A percentile compares a stretch with the other conserved stretches of the same genome.
Conservation (phyloP, 2,113 vertebrate genomes). For the Lepisosteus osseus region DNA sequence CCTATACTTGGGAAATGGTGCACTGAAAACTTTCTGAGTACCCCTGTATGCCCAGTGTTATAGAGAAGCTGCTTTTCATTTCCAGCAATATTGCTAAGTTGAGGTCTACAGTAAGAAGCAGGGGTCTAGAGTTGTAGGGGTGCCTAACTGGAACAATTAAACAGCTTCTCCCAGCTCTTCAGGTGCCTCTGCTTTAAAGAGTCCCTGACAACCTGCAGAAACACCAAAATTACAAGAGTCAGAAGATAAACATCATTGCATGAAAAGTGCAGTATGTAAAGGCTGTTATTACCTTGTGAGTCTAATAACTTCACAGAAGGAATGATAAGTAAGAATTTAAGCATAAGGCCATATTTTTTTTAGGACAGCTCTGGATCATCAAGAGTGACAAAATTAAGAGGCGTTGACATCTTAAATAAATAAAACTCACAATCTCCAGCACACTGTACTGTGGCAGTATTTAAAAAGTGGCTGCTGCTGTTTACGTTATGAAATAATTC, state of each 20-base stretch:
- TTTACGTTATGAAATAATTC: background rate
- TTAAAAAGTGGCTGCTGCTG: background rate
- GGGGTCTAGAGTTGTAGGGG: no score
- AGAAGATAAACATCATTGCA: conserved; percentile 42
- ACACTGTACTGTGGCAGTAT: background rate
- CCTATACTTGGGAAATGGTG: no score
- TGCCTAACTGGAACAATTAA: no score
- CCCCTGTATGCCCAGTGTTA: no score
- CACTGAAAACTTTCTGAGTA: no score
- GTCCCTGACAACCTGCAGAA: background rate
- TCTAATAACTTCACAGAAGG: background rate
- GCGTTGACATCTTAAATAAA: background rate
- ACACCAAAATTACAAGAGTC: conserved; percentile 18
- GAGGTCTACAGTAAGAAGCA: no score
- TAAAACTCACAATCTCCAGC: background rate
- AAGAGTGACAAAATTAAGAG: background rate
- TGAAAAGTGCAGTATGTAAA: conserved; percentile 29
- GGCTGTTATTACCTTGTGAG: conserved; percentile 24
- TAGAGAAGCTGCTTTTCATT: no score
- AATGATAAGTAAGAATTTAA: background rate
- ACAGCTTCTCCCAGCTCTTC: no score
- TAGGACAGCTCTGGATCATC: background rate
- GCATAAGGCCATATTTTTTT: background rate
- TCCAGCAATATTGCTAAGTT: no score
- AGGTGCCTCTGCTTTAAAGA: no score